Conservation (phyloP, 2,797 vertebrate genomes). For the Sebastes iracundus region DNA sequence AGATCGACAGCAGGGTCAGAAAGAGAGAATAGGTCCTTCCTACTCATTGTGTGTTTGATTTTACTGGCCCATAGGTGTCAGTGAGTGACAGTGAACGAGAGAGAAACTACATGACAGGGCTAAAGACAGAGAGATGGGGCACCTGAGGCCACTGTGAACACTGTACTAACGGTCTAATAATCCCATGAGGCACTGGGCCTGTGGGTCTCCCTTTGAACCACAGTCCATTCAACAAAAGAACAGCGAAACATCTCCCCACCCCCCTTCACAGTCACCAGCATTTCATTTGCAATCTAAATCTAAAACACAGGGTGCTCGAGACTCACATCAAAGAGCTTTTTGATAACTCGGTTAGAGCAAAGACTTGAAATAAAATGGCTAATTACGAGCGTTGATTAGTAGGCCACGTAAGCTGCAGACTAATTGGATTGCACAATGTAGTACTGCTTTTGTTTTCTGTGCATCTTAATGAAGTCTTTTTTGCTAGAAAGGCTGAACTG, state of each 20-base stretch:
- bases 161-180: conserved; percentile 38
- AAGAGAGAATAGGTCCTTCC: no score
- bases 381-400: conserved; percentile 71
- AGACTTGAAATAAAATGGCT: conserved; percentile 76
- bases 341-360: conserved; percentile 63
- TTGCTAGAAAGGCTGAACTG: conserved; percentile 35
- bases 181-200: conserved; percentile 51
- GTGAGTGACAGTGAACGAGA: conserved; percentile 44
- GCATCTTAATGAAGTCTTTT: conserved; percentile 56
- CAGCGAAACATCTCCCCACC: conserved; percentile 50
- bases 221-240: conserved; percentile 58
- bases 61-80: conserved; percentile 39
- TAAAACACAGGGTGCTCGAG: conserved; percentile 61
- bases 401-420: conserved; percentile 60
- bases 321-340: conserved; percentile 74
- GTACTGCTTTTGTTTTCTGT: conserved; percentile 56
- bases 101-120: conserved; percentile 6
- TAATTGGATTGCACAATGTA: conserved; percentile 73
- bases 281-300: conserved; percentile 77
- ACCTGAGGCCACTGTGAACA: conserved; percentile 40
- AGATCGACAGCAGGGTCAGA: background rate
- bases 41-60: conserved; percentile 3
- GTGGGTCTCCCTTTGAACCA: conserved; percentile 69
- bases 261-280: conserved; percentile 55
- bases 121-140: background rate